Conservation (phyloP, 2,888 invertebrate genomes). For the Lasiommata megera region DNA sequence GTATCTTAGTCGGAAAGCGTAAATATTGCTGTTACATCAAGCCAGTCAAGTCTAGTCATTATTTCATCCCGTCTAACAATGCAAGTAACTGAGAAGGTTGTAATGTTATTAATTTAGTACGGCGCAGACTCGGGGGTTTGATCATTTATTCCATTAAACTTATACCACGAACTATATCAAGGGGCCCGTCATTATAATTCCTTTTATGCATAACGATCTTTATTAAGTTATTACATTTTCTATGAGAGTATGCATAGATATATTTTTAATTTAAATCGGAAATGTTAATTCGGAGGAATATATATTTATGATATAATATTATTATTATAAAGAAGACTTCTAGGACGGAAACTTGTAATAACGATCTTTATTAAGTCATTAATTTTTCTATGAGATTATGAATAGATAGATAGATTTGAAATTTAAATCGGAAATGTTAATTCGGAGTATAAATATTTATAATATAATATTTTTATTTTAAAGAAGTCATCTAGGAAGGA, state of each 20-base stretch:
- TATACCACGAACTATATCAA: slow-evolving; percentile 45
- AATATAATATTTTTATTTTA: too few relatives aligned
- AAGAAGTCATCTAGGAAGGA: too few relatives aligned
- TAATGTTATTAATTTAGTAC: slow-evolving; percentile 57
- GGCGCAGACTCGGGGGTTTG: slow-evolving; percentile 40
- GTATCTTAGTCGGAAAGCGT: too few relatives aligned
- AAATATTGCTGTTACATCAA: too few relatives aligned
- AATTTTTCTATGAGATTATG: slow-evolving; percentile 2
- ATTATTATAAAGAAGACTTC: too few relatives aligned
- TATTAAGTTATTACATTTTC: slow-evolving; percentile 2
- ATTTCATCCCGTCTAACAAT: slow-evolving; percentile 23
- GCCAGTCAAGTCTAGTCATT: background rate
- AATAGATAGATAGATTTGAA: background rate
- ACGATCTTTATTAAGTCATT: background rate
- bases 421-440: background rate
- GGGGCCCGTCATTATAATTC: slow-evolving; percentile 20
- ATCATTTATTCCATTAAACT: slow-evolving; percentile 74
- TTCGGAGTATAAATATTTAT: too few relatives aligned
- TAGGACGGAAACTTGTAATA: too few relatives aligned
- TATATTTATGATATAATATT: too few relatives aligned
- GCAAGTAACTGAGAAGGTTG: slow-evolving; percentile 33
- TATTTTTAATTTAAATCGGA: background rate
- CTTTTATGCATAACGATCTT: slow-evolving; percentile 12
- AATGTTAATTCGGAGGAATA: too few relatives aligned
- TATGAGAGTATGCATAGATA: background rate